phyloP scores from a whole-genome alignment of 2,113 vertebrate genomes.

The Labrus mixtus region DNA sequence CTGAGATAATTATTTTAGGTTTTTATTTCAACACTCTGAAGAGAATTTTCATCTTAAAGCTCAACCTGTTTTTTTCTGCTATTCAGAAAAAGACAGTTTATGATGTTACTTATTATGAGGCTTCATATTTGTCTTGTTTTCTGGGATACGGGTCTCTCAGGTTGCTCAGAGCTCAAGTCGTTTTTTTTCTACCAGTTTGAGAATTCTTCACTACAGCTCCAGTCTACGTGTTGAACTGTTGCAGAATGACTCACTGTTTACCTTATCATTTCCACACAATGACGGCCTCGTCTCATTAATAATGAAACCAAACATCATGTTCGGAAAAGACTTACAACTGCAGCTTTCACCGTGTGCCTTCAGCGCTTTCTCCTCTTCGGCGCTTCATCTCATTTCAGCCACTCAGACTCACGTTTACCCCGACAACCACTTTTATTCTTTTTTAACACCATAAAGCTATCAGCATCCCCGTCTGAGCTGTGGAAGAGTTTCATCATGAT shows the following conservation, averaged over 20 bases:
- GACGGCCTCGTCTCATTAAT: constrained; percentile 28
- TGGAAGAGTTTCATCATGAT: constrained; percentile 33
- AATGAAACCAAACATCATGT: constrained; percentile 39
- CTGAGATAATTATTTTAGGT: too few species aligned
- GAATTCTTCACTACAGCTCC: not conserved
- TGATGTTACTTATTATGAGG: too few species aligned
- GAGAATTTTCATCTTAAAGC: too few species aligned
- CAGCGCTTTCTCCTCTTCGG: constrained; percentile 2
- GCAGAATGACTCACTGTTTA: constrained; percentile 32
- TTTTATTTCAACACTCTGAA: too few species aligned
- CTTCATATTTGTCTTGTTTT: not conserved
- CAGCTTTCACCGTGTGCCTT: constrained; percentile 5
- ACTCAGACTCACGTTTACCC: not conserved
- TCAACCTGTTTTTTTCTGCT: not conserved
- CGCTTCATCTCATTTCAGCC: constrained; percentile 35
- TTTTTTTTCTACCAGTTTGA: too few species aligned
- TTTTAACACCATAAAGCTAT: constrained; percentile 7
- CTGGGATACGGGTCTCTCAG: too few species aligned
- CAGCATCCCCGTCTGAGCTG: constrained; percentile 6
- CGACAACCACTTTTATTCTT: constrained; percentile 1
- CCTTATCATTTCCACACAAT: not conserved
- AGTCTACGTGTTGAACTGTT: not conserved
- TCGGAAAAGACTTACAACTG: constrained; percentile 31
- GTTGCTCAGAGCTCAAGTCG: too few species aligned
- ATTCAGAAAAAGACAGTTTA: too few species aligned